Evolutionary conservation across 2,888 invertebrate species (phyloP).

Genomic region (Pristionchus mayeri): DNA sequence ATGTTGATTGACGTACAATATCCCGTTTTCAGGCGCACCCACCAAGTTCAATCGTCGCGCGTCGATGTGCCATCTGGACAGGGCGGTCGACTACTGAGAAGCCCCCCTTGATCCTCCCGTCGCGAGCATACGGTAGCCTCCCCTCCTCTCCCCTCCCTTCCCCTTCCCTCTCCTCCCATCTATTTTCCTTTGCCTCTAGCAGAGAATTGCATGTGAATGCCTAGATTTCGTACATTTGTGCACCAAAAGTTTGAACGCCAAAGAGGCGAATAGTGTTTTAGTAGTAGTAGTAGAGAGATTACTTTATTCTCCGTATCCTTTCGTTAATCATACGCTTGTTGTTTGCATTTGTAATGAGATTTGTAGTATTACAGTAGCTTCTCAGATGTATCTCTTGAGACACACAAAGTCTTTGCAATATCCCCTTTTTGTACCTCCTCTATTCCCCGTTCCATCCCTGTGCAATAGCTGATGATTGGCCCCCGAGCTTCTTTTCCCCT

Average conservation of each 20-base stretch:
- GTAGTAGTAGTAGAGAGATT: not conserved
- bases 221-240: not conserved
- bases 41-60: conserved; percentile 45
- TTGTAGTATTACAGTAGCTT: conserved; percentile 29
- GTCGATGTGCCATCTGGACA: conserved; percentile 34
- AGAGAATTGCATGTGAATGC: not conserved
- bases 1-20: too few species aligned
- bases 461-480: not conserved
- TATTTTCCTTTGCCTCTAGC: not conserved
- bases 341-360: conserved; percentile 1
- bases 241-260: not conserved
- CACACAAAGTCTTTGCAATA: not conserved
- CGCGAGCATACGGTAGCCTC: not conserved
- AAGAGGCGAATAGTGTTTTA: conserved; percentile 32
- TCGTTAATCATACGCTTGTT: not conserved
- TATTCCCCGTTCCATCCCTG: not conserved
- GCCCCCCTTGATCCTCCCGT: too few species aligned
- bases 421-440: too few species aligned
- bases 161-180: not conserved
- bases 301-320: not conserved
- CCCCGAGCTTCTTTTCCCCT: not conserved
- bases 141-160: not conserved
- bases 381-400: not conserved
- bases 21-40: too few species aligned
- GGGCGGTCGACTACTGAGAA: conserved; percentile 23